Evolutionary conservation across 2,888 invertebrate genomes (phyloP).

Genomic region (Isoperla grammatica): DNA sequence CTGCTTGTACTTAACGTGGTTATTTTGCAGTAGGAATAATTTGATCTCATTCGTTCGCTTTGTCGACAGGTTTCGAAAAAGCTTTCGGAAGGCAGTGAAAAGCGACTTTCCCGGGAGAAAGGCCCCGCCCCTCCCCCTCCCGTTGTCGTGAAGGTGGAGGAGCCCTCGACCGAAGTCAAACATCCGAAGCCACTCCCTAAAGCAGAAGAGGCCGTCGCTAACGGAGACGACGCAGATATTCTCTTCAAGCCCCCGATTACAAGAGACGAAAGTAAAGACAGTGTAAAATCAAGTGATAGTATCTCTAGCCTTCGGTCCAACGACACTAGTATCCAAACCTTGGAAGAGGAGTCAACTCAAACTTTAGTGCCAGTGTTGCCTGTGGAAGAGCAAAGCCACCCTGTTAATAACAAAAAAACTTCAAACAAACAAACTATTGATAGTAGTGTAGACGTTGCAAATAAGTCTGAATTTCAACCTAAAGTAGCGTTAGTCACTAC

Average conservation of each 20-base stretch:
- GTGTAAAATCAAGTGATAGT: background rate
- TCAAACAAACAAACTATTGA: background rate
- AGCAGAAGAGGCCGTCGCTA: background rate
- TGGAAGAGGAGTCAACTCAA: background rate
- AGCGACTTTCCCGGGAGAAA: constrained; percentile 59
- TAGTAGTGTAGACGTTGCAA: background rate
- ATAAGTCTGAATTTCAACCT: constrained; percentile 4
- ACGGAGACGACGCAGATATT: background rate
- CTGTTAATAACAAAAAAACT: background rate
- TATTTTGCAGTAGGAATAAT: no score
- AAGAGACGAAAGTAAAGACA: background rate
- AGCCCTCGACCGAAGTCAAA: background rate
- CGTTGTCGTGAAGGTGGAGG: constrained; percentile 15
- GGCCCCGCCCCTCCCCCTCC: constrained; percentile 75
- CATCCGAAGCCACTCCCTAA: background rate
- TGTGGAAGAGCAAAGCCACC: background rate
- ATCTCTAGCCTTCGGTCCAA: background rate
- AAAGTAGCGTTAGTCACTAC: constrained; percentile 17
- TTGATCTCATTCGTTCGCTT: no score
- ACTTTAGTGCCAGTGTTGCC: background rate
- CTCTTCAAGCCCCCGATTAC: background rate
- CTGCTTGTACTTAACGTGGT: no score
- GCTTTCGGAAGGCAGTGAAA: constrained; percentile 45
- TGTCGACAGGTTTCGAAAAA: constrained; percentile 14
- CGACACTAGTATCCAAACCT: background rate